Evolutionary conservation across 1,140 invertebrate genomes (phyloP).

Genomic region (Odontomachus brunneus): DNA sequence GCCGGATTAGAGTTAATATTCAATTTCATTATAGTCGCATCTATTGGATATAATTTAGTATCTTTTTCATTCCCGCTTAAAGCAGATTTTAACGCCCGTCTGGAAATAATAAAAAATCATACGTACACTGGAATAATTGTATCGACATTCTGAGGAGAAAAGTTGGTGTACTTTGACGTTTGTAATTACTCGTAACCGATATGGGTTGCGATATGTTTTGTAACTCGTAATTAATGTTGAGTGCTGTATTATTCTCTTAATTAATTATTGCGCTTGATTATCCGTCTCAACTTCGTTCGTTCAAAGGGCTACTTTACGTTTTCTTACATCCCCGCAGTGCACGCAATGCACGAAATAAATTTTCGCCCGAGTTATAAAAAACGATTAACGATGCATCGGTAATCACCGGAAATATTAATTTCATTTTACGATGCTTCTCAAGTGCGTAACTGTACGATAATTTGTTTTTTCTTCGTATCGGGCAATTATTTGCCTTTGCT

Average conservation of each 20-base stretch:
- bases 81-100: no score
- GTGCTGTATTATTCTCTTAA: slow-evolving; percentile 23
- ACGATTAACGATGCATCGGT: slow-evolving; percentile 1
- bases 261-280: slow-evolving; percentile 28
- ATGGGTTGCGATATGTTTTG: not conserved
- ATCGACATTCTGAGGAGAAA: not conserved
- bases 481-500: slow-evolving; percentile 18
- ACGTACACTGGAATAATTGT: not conserved
- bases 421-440: slow-evolving; percentile 7
- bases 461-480: slow-evolving; percentile 25
- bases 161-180: not conserved
- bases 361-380: slow-evolving; percentile 17
- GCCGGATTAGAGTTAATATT: no score
- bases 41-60: no score
- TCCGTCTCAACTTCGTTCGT: not conserved
- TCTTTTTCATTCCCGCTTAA: no score
- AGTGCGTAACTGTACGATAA: not conserved
- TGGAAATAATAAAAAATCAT: not conserved
- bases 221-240: slow-evolving; percentile 1
- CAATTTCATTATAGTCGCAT: no score
- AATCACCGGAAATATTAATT: slow-evolving; percentile 27
- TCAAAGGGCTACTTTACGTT: no score
- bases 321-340: not conserved
- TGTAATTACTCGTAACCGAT: not conserved
- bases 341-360: slow-evolving; percentile 18